These are phyloP conservation scores for Mimas tiliae DNA, from an alignment of 2,888 invertebrate genomes.

Conservation along the genomic window DNA sequence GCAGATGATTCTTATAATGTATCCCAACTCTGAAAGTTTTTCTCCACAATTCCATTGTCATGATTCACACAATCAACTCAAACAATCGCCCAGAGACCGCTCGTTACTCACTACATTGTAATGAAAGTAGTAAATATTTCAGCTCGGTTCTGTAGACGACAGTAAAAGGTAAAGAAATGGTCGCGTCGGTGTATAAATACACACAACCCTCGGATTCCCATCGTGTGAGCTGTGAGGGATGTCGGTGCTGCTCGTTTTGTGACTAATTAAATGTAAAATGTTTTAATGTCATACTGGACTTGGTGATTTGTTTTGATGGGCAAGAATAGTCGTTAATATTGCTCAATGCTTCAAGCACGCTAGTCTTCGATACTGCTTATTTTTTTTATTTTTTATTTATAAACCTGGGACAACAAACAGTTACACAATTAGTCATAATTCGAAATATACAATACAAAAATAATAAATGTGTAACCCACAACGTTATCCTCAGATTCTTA, in stretches of 20 bases:
- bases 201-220: slow-evolving; percentile 58
- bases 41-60: neutral
- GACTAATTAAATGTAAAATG: slow-evolving; percentile 1
- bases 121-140: slow-evolving; percentile 17
- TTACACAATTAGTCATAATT: too few relatives aligned
- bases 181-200: slow-evolving; percentile 52
- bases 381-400: too few relatives aligned
- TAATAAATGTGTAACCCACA: too few relatives aligned
- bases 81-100: neutral
- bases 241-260: neutral
- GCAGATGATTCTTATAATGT: too few relatives aligned
- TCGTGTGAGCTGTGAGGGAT: slow-evolving; percentile 43
- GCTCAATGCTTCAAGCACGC: too few relatives aligned
- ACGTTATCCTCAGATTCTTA: too few relatives aligned
- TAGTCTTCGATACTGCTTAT: too few relatives aligned
- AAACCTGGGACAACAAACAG: too few relatives aligned
- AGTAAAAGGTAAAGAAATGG: slow-evolving; percentile 19
- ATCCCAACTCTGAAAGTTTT: neutral
- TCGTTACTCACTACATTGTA: slow-evolving; percentile 19
- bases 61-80: slow-evolving; percentile 15
- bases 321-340: too few relatives aligned
- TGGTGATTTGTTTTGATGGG: too few relatives aligned
- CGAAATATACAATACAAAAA: too few relatives aligned
- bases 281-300: neutral
- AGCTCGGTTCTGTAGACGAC: slow-evolving; percentile 12